Evolutionary conservation across 2,797 vertebrate genomes (phyloP).

Genomic region (Cichlasoma orientale): DNA sequence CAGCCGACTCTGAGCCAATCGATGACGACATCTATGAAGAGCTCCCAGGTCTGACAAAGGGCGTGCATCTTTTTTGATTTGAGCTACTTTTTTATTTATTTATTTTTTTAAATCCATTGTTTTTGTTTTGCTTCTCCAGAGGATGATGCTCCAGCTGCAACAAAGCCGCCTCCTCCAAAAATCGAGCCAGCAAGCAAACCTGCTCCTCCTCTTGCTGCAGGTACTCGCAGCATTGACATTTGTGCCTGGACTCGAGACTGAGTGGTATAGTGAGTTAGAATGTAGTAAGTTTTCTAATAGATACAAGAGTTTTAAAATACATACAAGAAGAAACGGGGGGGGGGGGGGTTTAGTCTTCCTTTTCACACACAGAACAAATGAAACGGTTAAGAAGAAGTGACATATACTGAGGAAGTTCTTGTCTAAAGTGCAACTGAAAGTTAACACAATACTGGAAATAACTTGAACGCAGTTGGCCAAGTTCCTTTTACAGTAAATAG

Average conservation of each 20-base stretch:
- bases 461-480: constrained; percentile 35
- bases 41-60: constrained; percentile 86
- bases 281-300: neutral
- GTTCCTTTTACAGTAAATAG: constrained; percentile 49
- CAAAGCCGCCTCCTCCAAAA: constrained; percentile 60
- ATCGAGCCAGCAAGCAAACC: constrained; percentile 73
- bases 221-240: constrained; percentile 41
- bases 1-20: neutral
- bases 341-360: neutral
- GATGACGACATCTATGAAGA: constrained; percentile 95
- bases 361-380: neutral
- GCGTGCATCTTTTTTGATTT: neutral
- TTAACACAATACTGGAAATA: constrained; percentile 60
- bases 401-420: constrained; percentile 50
- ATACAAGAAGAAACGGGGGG: no score
- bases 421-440: constrained; percentile 55
- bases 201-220: constrained; percentile 78
- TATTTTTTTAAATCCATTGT: neutral
- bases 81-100: neutral
- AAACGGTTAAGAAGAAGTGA: constrained; percentile 42
- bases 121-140: constrained; percentile 72
- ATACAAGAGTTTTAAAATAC: neutral
- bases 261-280: neutral
- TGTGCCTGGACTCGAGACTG: neutral
- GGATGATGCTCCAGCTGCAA: constrained; percentile 73